Base-by-base conservation (phyloP, 1,140 invertebrate genomes). In the Drosophila parabipectinata region DNA sequence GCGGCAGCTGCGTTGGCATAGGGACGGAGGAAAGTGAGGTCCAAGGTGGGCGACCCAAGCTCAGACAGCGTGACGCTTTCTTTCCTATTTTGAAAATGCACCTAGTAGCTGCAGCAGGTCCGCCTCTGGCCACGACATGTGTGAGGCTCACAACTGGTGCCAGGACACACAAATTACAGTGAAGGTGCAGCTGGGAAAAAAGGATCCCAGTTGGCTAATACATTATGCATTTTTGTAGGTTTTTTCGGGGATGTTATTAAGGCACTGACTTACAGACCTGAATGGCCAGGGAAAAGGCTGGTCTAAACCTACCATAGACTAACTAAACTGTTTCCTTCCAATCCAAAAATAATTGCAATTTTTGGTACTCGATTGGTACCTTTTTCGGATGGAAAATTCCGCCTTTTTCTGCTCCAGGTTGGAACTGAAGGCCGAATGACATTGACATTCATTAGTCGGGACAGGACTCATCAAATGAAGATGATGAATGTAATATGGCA, bases 1-100 rank as follows among this genome's bases (percentile, higher is more conserved):
- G 8, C 30, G 72, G 76, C 80, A 83, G 79, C 79, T 83, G 80
- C 57, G 51, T 83, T 77, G 63, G 56, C 63, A 75, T 75, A 66
- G 68, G 55, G 48, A 82, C 52, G 28, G 8, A 21, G 4, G 39
- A 21, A 8, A 21, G 34, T 12, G n/a, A 18, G 41, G 41, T 7
- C 41, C 9, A 51, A 28, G 15, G 61, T 39, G 10, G 14, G 51
- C 34, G 56, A 53, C 68, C n/a, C 10, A 45, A 62, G 53, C 48
- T 61, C 71, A 62, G 60, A 55, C 48, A 81, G 45, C 79, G 71
- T 83, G 75, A 79, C 76, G 66, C 37, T 72, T 68, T 78, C 45
- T 26, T 59, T 15, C 9, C 32, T 39, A 50, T 57, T 58, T 37
- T 4, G 15, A 24, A 51, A 59, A 71, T 47, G 18, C 64, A 71